Conservation (phyloP, 2,888 invertebrate genomes). For the Drosophila picticornis region DNA sequence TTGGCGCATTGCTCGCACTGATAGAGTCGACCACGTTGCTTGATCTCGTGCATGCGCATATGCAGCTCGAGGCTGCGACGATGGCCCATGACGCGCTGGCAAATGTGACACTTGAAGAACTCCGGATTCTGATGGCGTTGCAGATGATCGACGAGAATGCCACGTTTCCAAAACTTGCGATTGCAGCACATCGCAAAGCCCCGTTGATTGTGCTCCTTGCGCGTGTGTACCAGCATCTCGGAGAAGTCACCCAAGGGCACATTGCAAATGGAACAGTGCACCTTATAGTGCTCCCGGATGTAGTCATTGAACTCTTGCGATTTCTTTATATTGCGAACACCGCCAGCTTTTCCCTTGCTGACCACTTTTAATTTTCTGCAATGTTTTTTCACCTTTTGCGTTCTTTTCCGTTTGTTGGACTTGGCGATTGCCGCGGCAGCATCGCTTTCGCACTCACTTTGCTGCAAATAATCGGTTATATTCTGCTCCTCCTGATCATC, state of each 20-base stretch:
- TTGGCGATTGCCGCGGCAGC: background rate
- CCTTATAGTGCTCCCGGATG: constrained; percentile 77
- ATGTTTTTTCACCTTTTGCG: constrained; percentile 25
- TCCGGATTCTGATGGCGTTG: constrained; percentile 82
- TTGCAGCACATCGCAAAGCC: constrained; percentile 83
- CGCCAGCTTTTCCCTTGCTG: constrained; percentile 12
- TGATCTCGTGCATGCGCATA: constrained; percentile 75
- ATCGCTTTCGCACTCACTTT: constrained; percentile 34
- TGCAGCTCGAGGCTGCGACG: constrained; percentile 78
- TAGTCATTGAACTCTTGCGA: constrained; percentile 77
- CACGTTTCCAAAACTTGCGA: constrained; percentile 80
- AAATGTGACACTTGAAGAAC: constrained; percentile 81
- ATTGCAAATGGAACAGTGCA: constrained; percentile 80
- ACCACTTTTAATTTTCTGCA: constrained; percentile 24
- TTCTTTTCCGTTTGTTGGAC: constrained; percentile 17
- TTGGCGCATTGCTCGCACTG: constrained; percentile 82
- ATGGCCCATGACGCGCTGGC: constrained; percentile 75
- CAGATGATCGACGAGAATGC: constrained; percentile 82
- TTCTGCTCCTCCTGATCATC: constrained; percentile 62
- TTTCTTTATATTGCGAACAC: constrained; percentile 46
- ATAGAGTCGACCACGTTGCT: constrained; percentile 69
- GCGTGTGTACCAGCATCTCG: constrained; percentile 68
- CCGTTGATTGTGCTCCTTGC: constrained; percentile 73
- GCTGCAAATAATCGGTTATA: constrained; percentile 36
- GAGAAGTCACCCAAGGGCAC: constrained; percentile 70